These are phyloP conservation scores for Pterocles burchelli DNA, from an alignment of 2,113 vertebrate genomes.

Conservation along the genomic window DNA sequence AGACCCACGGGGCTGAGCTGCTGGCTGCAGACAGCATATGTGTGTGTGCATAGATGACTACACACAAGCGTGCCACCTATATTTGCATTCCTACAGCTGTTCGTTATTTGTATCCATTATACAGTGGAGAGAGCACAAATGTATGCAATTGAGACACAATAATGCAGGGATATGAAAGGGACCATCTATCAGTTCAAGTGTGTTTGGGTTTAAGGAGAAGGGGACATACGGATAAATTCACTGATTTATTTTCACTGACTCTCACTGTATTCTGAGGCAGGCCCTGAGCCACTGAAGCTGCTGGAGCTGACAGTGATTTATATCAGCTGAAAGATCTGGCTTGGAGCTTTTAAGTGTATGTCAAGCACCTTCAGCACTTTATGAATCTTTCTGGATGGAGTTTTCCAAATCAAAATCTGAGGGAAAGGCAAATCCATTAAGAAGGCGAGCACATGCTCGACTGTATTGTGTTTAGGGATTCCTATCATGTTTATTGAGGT, in stretches of 20 bases:
- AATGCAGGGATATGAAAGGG: conserved; percentile 47
- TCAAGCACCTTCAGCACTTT: conserved; percentile 53
- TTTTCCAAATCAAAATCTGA: conserved; percentile 40
- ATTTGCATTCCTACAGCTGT: conserved; percentile 53
- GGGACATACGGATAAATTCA: background rate
- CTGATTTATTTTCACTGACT: conserved; percentile 40
- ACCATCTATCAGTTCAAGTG: conserved; percentile 64
- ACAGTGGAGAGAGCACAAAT: conserved; percentile 29
- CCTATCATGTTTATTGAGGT: background rate
- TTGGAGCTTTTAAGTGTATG: conserved; percentile 49
- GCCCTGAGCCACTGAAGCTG: background rate
- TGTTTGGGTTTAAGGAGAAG: conserved; percentile 60
- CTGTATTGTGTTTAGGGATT: background rate
- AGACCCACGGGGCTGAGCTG: conserved; percentile 18
- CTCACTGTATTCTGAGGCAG: background rate
- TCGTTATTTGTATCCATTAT: conserved; percentile 47
- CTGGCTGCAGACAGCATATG: background rate
- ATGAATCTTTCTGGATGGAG: conserved; percentile 17
- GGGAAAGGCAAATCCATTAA: background rate
- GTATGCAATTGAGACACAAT: conserved; percentile 44
- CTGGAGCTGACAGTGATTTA: conserved; percentile 35
- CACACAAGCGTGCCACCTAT: conserved; percentile 1
- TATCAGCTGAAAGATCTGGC: conserved; percentile 14
- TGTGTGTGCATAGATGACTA: background rate
- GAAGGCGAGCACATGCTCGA: background rate